phyloP scores from a whole-genome alignment of 2,113 vertebrate genomes.

The Antechinus stuartii region DNA sequence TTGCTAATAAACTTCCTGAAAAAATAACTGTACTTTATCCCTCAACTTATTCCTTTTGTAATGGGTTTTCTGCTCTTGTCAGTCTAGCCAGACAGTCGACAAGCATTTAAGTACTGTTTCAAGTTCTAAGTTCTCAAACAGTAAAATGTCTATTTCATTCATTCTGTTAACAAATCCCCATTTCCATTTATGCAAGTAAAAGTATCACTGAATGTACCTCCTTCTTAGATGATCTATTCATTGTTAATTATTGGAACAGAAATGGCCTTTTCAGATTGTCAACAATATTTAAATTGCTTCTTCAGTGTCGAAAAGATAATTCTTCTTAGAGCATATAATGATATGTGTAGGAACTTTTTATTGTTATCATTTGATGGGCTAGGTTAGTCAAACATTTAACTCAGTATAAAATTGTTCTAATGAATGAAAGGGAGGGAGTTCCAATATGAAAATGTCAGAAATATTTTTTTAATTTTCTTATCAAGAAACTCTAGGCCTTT shows the following conservation, averaged over 20 bases:
- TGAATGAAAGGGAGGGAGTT: not conserved
- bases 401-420: not conserved
- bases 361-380: not conserved
- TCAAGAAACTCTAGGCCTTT: conserved; percentile 23
- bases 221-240: not conserved
- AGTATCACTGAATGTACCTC: fast-evolving
- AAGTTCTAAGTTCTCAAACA: not conserved
- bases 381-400: not conserved
- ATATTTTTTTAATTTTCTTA: conserved; percentile 56
- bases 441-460: conserved; percentile 29
- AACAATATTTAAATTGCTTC: not conserved
- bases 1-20: not conserved
- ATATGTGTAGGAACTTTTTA: not conserved
- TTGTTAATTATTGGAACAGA: not conserved
- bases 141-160: fast-evolving
- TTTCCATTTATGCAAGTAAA: fast-evolving
- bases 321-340: conserved; percentile 11
- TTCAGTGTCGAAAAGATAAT: not conserved
- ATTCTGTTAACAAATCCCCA: fast-evolving
- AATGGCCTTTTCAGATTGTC: fast-evolving
- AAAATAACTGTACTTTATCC: not conserved
- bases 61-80: not conserved
- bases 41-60: not conserved
- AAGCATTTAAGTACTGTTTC: not conserved
- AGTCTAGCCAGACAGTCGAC: not conserved